Base-by-base conservation (phyloP, 1,140 invertebrate genomes). In the Drosophila setifemur region DNA sequence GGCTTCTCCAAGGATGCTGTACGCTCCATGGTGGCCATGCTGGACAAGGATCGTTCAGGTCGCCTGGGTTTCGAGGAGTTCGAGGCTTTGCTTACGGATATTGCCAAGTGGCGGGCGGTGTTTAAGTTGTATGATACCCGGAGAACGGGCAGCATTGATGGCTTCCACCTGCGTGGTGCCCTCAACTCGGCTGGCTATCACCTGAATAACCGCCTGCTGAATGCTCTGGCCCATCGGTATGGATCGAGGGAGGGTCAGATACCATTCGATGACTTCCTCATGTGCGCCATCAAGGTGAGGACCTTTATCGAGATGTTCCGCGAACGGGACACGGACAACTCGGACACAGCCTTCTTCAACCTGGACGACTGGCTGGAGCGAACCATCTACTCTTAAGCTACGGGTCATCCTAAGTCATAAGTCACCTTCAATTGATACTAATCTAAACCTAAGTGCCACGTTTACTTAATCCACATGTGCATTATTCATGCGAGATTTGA, bases 21-120 rank as follows among this genome's bases (percentile, higher is more conserved):
- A 78, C 93, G 97, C 50, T 97, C 97, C 83, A 98, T 99, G 97
- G 95, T 99, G 6, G 97, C 97, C 1, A 97, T 98, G 96, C 91
- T 98, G 90, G 98, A 99, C 91, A 94, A 94, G 64, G 97, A 98
- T 91, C 92, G 95, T 50, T 98, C 97, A 0, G 98, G 98, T 0
- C 98, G 98, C 91, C 93, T 99, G 23, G 97, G 97, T 28, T 96
- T 97, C 73, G 96, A 98, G 40, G 98, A 99, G 91, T 99, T 99
- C 85, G 96, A 96, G 85, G 91, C 93, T 1, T 90, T 99, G 2
- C 98, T 98, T 95, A 94, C 93, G 31, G 95, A 97, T 76, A 94
- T 99, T 73, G 93, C 95, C 74, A 94, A 95, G 52, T 99, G 97
- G 97, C 97, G 97, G 92, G 94, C 93, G 37, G 95, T 97, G 2